Conservation (phyloP, 2,888 invertebrate species). For the Lithodes maja region DNA sequence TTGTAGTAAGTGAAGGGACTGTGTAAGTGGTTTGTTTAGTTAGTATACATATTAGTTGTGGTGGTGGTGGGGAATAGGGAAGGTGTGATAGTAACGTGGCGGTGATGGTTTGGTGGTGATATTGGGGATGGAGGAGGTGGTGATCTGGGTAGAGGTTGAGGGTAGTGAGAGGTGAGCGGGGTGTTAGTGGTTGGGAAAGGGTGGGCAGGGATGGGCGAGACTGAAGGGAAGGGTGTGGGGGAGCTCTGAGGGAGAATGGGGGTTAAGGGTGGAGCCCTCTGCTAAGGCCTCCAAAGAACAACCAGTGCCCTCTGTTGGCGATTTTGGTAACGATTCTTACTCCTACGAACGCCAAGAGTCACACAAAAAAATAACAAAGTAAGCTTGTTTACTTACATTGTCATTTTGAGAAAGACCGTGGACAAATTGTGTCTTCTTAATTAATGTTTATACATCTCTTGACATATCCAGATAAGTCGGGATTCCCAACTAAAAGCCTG, state of each 20-base stretch:
- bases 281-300: constrained; percentile 7
- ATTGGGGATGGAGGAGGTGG: neutral
- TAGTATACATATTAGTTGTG: no score
- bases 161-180: neutral
- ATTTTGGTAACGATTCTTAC: neutral
- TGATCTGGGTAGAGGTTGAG: neutral
- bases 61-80: no score
- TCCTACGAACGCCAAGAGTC: neutral
- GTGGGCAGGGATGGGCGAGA: neutral
- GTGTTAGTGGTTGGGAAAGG: neutral
- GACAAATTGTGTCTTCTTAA: neutral
- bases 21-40: no score
- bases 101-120: neutral
- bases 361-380: neutral
- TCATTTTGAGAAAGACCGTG: neutral
- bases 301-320: constrained; percentile 14
- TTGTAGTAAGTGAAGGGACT: no score
- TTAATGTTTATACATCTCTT: neutral
- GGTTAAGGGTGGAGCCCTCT: neutral
- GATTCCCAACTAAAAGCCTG: neutral
- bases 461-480: neutral
- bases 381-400: neutral
- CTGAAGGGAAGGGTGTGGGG: neutral
- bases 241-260: neutral
- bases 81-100: neutral